Conservation (phyloP, 2,113 vertebrate genomes). For the Halichoerus grypus region DNA sequence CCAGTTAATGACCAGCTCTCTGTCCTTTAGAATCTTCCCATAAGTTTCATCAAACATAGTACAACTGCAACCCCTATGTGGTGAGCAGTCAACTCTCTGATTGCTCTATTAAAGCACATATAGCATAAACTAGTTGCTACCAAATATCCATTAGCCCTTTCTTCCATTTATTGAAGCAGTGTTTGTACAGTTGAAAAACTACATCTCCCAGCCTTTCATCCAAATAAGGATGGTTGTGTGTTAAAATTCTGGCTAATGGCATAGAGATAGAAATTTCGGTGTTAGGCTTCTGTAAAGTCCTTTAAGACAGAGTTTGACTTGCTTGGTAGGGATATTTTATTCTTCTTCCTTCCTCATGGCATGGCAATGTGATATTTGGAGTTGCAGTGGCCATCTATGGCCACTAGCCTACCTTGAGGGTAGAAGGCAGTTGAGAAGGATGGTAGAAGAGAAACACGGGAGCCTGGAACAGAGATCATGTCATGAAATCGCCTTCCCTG, state of each 20-base stretch:
- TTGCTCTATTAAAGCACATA: neutral
- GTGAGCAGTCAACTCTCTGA: neutral
- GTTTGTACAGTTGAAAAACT: neutral
- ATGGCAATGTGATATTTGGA: neutral
- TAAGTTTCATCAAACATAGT: neutral
- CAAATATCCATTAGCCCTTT: neutral
- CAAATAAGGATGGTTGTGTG: neutral
- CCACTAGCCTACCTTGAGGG: neutral
- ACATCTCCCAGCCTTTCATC: neutral
- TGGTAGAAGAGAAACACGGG: neutral
- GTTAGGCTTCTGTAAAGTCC: neutral
- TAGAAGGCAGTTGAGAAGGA: neutral
- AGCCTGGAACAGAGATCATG: neutral
- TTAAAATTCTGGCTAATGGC: neutral
- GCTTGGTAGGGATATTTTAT: neutral
- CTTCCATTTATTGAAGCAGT: neutral
- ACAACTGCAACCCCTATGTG: neutral
- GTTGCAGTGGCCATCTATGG: neutral
- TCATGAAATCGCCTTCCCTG: neutral
- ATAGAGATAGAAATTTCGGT: neutral
- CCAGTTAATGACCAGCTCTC: neutral
- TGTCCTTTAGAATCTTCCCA: neutral
- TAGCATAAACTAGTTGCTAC: neutral
- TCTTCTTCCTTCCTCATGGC: neutral
- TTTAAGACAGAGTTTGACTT: neutral